These are phyloP conservation scores for Acronicta aceris DNA, from an alignment of 2,888 invertebrate genomes.

Conservation along the genomic window DNA sequence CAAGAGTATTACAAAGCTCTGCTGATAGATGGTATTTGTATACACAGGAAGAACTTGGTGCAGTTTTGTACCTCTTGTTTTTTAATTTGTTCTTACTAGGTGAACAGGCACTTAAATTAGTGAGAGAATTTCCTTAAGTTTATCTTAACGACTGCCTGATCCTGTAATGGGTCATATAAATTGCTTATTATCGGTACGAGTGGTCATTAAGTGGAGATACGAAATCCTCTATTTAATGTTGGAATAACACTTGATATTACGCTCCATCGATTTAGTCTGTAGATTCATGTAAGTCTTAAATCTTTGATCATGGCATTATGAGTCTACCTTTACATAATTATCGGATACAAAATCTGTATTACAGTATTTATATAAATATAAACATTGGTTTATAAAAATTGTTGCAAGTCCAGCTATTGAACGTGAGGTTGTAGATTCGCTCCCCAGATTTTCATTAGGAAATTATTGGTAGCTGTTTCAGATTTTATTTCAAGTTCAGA, in stretches of 20 bases:
- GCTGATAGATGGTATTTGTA: slow-evolving; percentile 62
- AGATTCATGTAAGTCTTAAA: slow-evolving; percentile 16
- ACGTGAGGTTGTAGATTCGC: too few relatives aligned
- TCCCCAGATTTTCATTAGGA: too few relatives aligned
- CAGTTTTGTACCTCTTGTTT: slow-evolving; percentile 41
- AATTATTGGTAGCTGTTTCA: too few relatives aligned
- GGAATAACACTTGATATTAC: slow-evolving; percentile 54
- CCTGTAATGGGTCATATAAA: slow-evolving; percentile 81
- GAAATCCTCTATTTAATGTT: slow-evolving; percentile 58
- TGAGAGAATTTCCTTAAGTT: slow-evolving; percentile 68
- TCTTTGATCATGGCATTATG: slow-evolving; percentile 1
- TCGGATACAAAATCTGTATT: too few relatives aligned
- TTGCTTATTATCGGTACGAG: slow-evolving; percentile 76
- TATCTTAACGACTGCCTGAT: slow-evolving; percentile 80
- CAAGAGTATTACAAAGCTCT: slow-evolving; percentile 73
- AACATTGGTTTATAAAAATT: too few relatives aligned
- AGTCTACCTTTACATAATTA: not conserved
- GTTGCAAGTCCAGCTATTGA: too few relatives aligned
- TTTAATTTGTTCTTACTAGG: slow-evolving; percentile 46
- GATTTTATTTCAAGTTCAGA: too few relatives aligned
- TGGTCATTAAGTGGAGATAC: slow-evolving; percentile 70
- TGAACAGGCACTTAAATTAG: slow-evolving; percentile 63
- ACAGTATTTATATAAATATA: too few relatives aligned
- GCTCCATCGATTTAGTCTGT: slow-evolving; percentile 30
- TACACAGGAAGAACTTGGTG: slow-evolving; percentile 14